Conservation (phyloP, 2,113 vertebrate genomes). For the Anolis sagrei region DNA sequence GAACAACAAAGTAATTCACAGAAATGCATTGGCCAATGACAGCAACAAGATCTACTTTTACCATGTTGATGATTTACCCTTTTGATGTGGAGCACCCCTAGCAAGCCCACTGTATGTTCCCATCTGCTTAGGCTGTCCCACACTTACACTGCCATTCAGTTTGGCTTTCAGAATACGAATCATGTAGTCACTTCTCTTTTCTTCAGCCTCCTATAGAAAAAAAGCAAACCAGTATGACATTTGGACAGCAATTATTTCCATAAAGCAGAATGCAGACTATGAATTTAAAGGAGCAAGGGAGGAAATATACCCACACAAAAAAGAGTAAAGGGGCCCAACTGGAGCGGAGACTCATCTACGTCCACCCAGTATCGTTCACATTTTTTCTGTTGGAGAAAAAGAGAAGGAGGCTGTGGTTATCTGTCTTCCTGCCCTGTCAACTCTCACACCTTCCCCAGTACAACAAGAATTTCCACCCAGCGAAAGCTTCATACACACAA, state of each 20-base stretch:
- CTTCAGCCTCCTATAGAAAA: conserved; percentile 83
- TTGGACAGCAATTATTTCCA: not conserved
- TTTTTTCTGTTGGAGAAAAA: conserved; percentile 86
- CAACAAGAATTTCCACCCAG: rapidly evolving
- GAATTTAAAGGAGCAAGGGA: not conserved
- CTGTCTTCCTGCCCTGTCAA: not conserved
- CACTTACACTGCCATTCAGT: conserved; percentile 82
- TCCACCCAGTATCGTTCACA: conserved; percentile 94
- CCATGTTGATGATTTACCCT: not conserved
- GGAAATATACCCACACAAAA: conserved; percentile 85
- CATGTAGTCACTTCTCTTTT: conserved; percentile 86
- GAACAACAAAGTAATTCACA: conserved; percentile 28
- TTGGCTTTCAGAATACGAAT: conserved; percentile 86
- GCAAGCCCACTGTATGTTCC: not conserved
- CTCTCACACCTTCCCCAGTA: not conserved
- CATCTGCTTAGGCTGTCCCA: conserved; percentile 20
- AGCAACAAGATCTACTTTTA: not conserved
- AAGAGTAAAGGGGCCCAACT: conserved; percentile 84
- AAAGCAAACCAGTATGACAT: conserved; percentile 37
- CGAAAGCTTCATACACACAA: too few species aligned
- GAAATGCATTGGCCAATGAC: not conserved
- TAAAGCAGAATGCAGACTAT: not conserved
- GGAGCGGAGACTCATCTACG: conserved; percentile 66
- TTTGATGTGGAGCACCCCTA: not conserved
- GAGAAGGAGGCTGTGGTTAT: conserved; percentile 33